Evolutionary conservation across 2,113 vertebrate genomes (phyloP), one percentile per base, ranked within the genome.

Genomic region (Leuciscus idus): DNA sequence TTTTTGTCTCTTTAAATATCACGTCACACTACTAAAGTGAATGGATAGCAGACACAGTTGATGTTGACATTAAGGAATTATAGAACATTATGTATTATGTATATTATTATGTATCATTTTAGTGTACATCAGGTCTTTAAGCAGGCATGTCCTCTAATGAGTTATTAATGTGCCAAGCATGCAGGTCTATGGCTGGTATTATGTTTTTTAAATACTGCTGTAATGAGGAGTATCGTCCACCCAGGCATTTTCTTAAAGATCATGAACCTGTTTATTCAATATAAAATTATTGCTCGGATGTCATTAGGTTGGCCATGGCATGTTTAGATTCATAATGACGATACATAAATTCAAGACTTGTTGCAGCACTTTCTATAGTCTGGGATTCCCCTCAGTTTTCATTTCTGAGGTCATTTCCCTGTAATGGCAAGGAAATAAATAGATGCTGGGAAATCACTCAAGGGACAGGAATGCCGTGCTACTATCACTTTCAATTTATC

Each of bases 321-420:
- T 21, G 8, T 30, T 76, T 9, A 57, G 5, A 79, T 79, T n/a
- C 6, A 61, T 79, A 80, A 15, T 39, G 43, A n/a, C 0, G 0
- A 68, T 46, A 19, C 61, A 30, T 2, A 48, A 21, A 52, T 66
- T 70, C 61, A 8, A 23, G 26, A 82, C 26, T 68, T 68, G 61
- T 33, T 50, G 8, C 19, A 26, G 46, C 68, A 83, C 2, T 11
- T 73, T 43, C 36, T 62, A 43, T 17, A 72, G 39, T 79, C n/a
- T 73, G 80, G 79, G 72, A 48, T 46, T 85, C 33, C 64, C 73
- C 87, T 11, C 19, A 15, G 12, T 84, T 39, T 11, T 30, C 6
- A 23, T 26, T 52, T 23, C 21, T 46, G 70, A 75, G 70, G 26
- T 70, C 70, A 85, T 82, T 82, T 85, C 78, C 84, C n/a, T 83